These are phyloP conservation scores for Liolophura sinensis DNA, from an alignment of 1,140 invertebrate species.

Conservation along the genomic window DNA sequence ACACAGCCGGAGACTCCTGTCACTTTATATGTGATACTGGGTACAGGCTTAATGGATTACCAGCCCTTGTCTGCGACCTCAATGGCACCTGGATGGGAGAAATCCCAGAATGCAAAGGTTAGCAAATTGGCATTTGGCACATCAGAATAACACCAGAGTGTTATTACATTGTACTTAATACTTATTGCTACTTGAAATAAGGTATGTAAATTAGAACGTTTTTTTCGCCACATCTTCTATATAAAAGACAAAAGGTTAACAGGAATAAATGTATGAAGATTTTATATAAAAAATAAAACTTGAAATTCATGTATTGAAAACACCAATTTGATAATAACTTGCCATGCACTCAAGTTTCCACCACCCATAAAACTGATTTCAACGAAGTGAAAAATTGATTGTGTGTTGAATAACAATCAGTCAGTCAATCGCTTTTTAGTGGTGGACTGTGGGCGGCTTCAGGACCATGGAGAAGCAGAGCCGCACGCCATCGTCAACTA, in stretches of 20 bases:
- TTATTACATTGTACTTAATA: not conserved
- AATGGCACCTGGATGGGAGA: conserved; percentile 32
- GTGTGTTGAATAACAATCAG: too few species aligned
- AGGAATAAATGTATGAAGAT: not conserved
- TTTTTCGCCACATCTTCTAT: not conserved
- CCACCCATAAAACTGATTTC: too few species aligned
- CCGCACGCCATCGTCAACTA: conserved; percentile 17
- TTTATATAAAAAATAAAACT: not conserved
- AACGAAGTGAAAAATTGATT: too few species aligned
- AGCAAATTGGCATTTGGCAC: not conserved
- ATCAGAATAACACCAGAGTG: not conserved
- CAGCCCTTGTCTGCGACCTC: conserved; percentile 27
- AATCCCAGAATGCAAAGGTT: conserved; percentile 31
- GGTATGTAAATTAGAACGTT: not conserved
- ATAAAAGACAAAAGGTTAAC: not conserved
- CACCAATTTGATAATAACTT: too few species aligned
- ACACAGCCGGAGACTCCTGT: conserved; percentile 33
- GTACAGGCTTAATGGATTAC: conserved; percentile 28
- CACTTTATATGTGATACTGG: conserved; percentile 33
- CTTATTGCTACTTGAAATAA: too few species aligned
- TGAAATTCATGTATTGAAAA: not conserved
- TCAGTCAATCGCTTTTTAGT: conserved; percentile 17
- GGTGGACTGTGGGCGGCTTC: conserved; percentile 26
- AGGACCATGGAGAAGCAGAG: conserved; percentile 14
- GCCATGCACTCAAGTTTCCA: too few species aligned